Conservation (phyloP, 2,113 vertebrate genomes). For the Cyprinodon brontotheroides region DNA sequence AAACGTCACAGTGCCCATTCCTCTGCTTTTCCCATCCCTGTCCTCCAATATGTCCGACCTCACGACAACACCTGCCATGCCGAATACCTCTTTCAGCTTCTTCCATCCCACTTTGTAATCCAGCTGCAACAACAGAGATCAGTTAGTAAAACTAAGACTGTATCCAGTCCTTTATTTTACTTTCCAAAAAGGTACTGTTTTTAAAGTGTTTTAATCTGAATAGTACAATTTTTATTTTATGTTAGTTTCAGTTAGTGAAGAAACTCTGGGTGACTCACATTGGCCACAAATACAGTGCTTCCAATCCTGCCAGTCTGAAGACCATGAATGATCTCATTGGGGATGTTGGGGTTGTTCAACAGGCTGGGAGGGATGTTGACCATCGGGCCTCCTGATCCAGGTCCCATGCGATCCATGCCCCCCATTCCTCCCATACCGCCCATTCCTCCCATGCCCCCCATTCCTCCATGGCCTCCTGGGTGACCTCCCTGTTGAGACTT, state of each 20-base stretch:
- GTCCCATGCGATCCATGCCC: constrained; percentile 77
- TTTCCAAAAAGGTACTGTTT: too few species aligned
- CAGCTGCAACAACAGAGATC: constrained; percentile 76
- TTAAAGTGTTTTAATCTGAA: too few species aligned
- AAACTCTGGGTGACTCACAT: constrained; percentile 79
- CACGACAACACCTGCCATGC: constrained; percentile 93
- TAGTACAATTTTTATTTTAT: too few species aligned
- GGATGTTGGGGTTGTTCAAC: constrained; percentile 97
- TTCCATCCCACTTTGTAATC: constrained; percentile 99
- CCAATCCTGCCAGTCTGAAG: constrained; percentile 95
- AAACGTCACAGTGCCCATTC: constrained; percentile 96
- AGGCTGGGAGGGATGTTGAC: constrained; percentile 94
- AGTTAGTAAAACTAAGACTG: not conserved
- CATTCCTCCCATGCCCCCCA: constrained; percentile 68
- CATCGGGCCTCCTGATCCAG: constrained; percentile 83
- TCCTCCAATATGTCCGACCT: constrained; percentile 94
- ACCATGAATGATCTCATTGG: constrained; percentile 95
- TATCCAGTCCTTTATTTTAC: not conserved
- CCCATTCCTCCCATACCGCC: constrained; percentile 73
- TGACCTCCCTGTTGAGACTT: constrained; percentile 81
- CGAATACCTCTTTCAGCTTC: constrained; percentile 97
- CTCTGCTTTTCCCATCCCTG: constrained; percentile 96
- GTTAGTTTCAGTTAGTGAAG: too few species aligned
- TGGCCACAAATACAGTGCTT: constrained; percentile 95
- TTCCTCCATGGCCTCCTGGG: constrained; percentile 71